Evolutionary conservation across 2,113 vertebrate genomes (phyloP), one percentile per base, ranked within the genome.

Genomic region (Ardeotis arabs): DNA sequence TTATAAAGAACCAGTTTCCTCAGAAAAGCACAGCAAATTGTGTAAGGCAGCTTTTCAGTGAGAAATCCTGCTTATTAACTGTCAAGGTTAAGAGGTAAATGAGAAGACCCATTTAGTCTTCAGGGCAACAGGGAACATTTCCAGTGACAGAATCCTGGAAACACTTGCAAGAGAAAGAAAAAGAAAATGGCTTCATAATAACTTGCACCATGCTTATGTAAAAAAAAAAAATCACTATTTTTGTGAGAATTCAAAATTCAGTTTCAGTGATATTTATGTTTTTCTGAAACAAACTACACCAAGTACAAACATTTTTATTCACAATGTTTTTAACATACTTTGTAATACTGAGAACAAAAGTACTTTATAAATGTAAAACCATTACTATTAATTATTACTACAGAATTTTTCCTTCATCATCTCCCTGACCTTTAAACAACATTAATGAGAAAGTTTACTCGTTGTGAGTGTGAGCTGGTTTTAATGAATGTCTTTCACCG

Each of bases 401-500:
- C 15, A 69, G 29, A 87, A 10, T 47, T 85, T 94, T 94, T 77
- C 35, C 37, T 83, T 91, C 44, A 53, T 94, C 66, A 22, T 91
- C 21, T 83, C 41, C 66, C 29, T 82, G 74, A 87, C 83, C 66
- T 74, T 87, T 94, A 73, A 83, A 53, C 37, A 85, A 63, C 25
- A 80, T 88, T 88, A 91, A 80, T 73, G 55, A 69, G 41, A 74
- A 91, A 63, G 20, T 94, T 93, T 83, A 82, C 12, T 59, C 5
- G 0, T 75, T 58, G 31, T 68, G 28, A 89, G 15, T 83, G 53
- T 64, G 69, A 93, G 28, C 55, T 90, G 49, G 14, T 91, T 93
- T 85, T 87, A 89, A 90, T 83, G 17, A 85, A 67, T 80, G 14
- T 83, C 70, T 95, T 91, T 94, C 75, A 49, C 63, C 19, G 28